phyloP scores from a whole-genome alignment of 1,140 invertebrate genomes.

The Drosophila mayri region DNA sequence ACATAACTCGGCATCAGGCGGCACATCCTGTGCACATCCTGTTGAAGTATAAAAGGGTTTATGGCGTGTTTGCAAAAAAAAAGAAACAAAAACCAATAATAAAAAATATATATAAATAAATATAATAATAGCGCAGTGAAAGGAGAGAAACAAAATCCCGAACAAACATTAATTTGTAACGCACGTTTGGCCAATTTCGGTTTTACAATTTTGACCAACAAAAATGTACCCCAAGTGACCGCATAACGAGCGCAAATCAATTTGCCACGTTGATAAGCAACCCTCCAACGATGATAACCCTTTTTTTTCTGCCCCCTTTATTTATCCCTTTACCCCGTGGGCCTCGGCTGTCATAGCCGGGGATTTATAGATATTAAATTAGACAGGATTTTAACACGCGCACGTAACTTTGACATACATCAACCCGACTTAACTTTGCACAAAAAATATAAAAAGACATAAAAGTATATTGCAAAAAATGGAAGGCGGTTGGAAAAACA shows the following conservation, averaged over 20 bases:
- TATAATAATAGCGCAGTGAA: slow-evolving; percentile 40
- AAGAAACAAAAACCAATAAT: slow-evolving; percentile 17
- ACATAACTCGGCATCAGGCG: slow-evolving; percentile 77
- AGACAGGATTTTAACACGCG: slow-evolving; percentile 76
- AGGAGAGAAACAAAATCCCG: slow-evolving; percentile 59
- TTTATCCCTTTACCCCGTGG: slow-evolving; percentile 19
- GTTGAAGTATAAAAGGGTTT: slow-evolving; percentile 83
- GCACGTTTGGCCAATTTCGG: slow-evolving; percentile 79
- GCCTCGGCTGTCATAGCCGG: slow-evolving; percentile 57
- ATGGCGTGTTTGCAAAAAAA: slow-evolving; percentile 71
- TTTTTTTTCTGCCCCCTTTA: slow-evolving; percentile 23
- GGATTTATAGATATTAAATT: slow-evolving; percentile 83
- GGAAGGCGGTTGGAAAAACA: slow-evolving; percentile 9
- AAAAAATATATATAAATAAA: slow-evolving; percentile 36
- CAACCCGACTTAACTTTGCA: slow-evolving; percentile 68
- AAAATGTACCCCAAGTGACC: slow-evolving; percentile 79
- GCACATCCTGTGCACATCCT: slow-evolving; percentile 30
- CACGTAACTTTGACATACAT: slow-evolving; percentile 82
- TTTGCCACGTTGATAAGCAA: slow-evolving; percentile 80
- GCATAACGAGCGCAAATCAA: slow-evolving; percentile 81
- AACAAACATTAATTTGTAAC: slow-evolving; percentile 84
- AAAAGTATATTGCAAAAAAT: not conserved
- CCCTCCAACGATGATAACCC: slow-evolving; percentile 56
- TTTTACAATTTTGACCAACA: slow-evolving; percentile 79
- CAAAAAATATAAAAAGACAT: slow-evolving; percentile 11